Conservation (phyloP, 1,140 invertebrate species). For the Megathymus violae region DNA sequence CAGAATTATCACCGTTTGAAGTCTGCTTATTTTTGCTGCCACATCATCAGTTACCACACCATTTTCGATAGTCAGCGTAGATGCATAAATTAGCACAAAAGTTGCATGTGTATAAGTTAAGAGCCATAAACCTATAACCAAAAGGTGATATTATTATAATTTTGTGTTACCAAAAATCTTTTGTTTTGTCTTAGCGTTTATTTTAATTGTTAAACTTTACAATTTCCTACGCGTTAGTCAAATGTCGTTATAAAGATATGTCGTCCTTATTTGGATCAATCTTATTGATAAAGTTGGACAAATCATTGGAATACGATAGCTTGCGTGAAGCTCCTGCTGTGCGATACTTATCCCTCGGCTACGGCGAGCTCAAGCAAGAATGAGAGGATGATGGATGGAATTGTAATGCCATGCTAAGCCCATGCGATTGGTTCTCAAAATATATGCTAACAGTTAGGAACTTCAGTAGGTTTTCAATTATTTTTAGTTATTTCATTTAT, state of each 20-base stretch:
- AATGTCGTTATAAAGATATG: background rate
- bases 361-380: constrained; percentile 48
- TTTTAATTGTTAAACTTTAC: background rate
- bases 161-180: background rate
- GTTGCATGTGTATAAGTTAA: constrained; percentile 52
- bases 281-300: background rate
- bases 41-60: constrained; percentile 64
- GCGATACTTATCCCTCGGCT: constrained; percentile 56
- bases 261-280: too few relatives aligned
- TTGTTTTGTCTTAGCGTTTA: background rate
- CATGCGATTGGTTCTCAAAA: constrained; percentile 21
- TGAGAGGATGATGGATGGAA: constrained; percentile 69
- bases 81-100: constrained; percentile 46
- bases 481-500: constrained; percentile 1
- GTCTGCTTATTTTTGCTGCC: constrained; percentile 55
- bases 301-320: constrained; percentile 36
- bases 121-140: background rate
- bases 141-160: background rate
- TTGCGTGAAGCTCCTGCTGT: constrained; percentile 57
- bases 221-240: constrained; percentile 9
- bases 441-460: background rate
- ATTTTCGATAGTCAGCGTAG: constrained; percentile 69
- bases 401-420: constrained; percentile 59
- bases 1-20: constrained; percentile 46
- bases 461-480: constrained; percentile 8